These are phyloP conservation scores for Apodemus sylvaticus DNA, from an alignment of 2,113 vertebrate genomes.

Conservation along the genomic window DNA sequence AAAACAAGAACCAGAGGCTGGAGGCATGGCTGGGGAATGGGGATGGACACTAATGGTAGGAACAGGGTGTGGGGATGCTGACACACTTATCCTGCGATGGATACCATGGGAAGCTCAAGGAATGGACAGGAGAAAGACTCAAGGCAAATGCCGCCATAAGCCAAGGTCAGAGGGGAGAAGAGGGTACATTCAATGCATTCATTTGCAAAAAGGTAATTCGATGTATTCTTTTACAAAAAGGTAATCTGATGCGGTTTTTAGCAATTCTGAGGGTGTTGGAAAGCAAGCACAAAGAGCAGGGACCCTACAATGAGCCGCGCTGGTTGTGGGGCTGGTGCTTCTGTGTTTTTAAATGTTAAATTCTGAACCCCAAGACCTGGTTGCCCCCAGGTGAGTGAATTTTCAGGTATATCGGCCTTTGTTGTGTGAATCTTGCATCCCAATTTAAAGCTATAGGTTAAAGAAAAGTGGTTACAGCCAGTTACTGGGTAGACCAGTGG, in stretches of 20 bases:
- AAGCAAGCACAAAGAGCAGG: neutral
- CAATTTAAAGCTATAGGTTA: too few relatives aligned
- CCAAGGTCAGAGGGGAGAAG: neutral
- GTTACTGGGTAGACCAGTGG: too few relatives aligned
- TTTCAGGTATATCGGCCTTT: too few relatives aligned
- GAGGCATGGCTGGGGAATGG: too few relatives aligned
- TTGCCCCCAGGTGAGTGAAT: too few relatives aligned
- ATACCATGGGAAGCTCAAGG: neutral
- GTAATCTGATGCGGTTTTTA: neutral
- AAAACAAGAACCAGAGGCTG: too few relatives aligned
- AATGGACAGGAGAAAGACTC: neutral
- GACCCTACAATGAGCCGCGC: neutral
- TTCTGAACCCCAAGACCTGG: too few relatives aligned
- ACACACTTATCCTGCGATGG: neutral
- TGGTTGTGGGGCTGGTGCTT: too few relatives aligned
- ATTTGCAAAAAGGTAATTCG: conserved; percentile 25
- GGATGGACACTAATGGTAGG: neutral
- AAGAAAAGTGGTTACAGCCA: too few relatives aligned
- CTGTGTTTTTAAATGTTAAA: too few relatives aligned
- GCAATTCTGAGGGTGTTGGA: neutral
- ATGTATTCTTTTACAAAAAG: neutral
- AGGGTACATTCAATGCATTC: neutral
- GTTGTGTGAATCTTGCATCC: too few relatives aligned
- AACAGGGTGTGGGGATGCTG: neutral
- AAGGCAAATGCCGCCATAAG: neutral